Evolutionary conservation across 2,797 vertebrate genomes (phyloP), one percentile per base, ranked within the genome.

Genomic region (Melanotaenia trifasciata): DNA sequence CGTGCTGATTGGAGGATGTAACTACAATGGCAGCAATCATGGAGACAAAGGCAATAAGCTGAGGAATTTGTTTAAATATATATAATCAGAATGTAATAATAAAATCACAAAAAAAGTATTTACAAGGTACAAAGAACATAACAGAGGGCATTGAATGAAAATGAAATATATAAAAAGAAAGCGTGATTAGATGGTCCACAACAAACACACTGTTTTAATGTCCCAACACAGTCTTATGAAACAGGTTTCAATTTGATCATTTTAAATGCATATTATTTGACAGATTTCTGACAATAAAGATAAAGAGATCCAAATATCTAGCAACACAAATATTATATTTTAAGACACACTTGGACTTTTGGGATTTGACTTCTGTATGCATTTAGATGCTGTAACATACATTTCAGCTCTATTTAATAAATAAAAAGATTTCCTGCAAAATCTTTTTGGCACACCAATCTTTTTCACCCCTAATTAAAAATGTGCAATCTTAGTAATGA

Each of bases 401-500:
- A 67, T 72, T 22, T 67, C 13, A 75, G 26, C 47, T 72, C 68
- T 74, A 84, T 84, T 10, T 40, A 13, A 84, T 87, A 80, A 58
- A 51, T 59, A 72, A 70, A 58, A 60, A 69, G 80, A 86, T 70
- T 47, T 75, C 50, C 57, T 56, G 58, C 28, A 61, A 70, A 87
- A 85, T 84, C 62, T 16, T 45, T 78, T 67, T 84, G 84, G 78
- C 67, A 67, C 59, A 75, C 75, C 73, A 64, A 79, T 78, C 28
- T 75, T 83, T 78, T 76, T 71, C 58, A 57, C 38, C 43, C n/a
- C 45, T 75, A 79, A 86, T 86, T 85, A 87, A 80, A 87, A 85
- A 93, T 93, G 87, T 90, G 85, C 83, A 77, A 84, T 92, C 84
- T 84, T 77, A 61, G 33, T 84, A 81, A 92, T 94, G 84, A 94